Evolutionary conservation across 1,140 invertebrate species (phyloP), one percentile per base, ranked within the genome.

Genomic region (Drosophila teissieri): DNA sequence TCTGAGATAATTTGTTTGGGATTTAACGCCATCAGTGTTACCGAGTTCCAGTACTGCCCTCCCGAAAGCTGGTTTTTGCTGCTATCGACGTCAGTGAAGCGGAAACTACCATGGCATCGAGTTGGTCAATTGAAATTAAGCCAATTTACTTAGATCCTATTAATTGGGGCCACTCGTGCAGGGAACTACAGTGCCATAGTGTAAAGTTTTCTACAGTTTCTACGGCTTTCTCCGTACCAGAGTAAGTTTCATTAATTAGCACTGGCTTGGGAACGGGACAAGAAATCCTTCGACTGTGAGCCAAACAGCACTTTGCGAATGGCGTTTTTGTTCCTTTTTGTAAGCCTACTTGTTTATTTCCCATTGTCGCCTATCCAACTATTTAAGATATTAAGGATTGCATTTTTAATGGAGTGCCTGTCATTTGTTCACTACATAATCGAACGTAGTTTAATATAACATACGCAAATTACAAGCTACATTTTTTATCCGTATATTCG

Each of bases 171-270:
- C 62, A 73, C 69, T 80, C 80, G 80, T 83, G 70, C 80, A 73
- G 48, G 39, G 19, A 56, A 22, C 58, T 46, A 4, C 39, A 48
- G 42, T 48, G 57, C 40, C 53, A 14, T 39, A 42, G 31, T 31
- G 2, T 31, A 31, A 31, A 55, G 67, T 55, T 15, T 51, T 19
- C n/a, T 56, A 52, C 51, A 58, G n/a, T 52, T 73, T 44, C 42
- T 55, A 63, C 42, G 58, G 60, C 62, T 67, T 48, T 27, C 44
- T 45, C 6, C 22, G 34, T 17, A 53, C 52, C 49, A 5, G 12
- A 11, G 10, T 51, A 74, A 82, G 61, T 85, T 85, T 82, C 19
- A 82, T 88, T 85, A 85, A 85, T 86, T 85, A 85, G 63, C 70
- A 64, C 34, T 51, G 19, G 22, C 74, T 62, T 39, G 40, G 60